Conservation (phyloP, 2,888 invertebrate genomes). For the Entomobrya proxima region DNA sequence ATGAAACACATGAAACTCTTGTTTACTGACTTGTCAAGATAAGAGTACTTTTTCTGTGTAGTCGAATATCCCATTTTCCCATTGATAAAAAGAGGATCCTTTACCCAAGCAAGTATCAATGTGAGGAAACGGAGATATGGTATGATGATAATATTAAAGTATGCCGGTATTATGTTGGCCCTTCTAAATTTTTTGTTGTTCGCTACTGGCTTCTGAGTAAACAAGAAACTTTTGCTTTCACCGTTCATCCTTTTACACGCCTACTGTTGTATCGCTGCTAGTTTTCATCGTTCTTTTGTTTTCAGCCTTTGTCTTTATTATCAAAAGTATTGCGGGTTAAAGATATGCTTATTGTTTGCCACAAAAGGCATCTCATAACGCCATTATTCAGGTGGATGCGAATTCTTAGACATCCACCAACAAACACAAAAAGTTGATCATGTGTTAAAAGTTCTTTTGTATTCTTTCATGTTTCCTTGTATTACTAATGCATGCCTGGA, state of each 20-base stretch:
- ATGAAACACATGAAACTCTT: neutral
- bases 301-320: neutral
- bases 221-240: slow-evolving; percentile 24
- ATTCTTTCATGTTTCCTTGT: neutral
- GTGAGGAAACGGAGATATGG: neutral
- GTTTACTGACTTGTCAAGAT: slow-evolving; percentile 4
- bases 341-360: too few relatives aligned
- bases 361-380: too few relatives aligned
- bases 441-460: too few relatives aligned
- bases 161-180: neutral
- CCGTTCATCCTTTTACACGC: neutral
- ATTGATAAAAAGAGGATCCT: too few relatives aligned
- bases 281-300: neutral
- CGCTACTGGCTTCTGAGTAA: neutral
- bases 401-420: neutral
- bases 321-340: neutral
- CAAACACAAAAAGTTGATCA: slow-evolving; percentile 12
- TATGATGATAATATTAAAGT: neutral
- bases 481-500: neutral
- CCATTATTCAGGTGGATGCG: too few relatives aligned
- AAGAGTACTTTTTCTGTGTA: neutral
- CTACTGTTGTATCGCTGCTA: too few relatives aligned
- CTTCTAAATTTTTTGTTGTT: neutral
- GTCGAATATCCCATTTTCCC: too few relatives aligned
- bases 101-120: too few relatives aligned